Conservation (phyloP, 2,797 vertebrate species). For the Hemibagrus guttatus region DNA sequence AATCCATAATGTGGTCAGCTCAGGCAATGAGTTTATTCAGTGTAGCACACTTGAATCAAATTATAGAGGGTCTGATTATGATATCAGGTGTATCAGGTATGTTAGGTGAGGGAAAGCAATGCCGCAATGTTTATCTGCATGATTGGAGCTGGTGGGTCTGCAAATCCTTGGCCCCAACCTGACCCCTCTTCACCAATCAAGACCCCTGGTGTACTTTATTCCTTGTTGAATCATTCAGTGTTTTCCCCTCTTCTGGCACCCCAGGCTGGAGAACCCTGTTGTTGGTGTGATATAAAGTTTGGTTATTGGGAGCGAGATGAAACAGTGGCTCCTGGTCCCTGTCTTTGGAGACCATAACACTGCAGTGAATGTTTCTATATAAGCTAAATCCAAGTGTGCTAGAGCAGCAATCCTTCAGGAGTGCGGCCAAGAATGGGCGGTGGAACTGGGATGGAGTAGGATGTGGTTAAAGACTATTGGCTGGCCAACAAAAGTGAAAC, state of each 20-base stretch:
- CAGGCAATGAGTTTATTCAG: neutral
- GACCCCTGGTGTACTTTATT: neutral
- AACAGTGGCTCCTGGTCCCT: neutral
- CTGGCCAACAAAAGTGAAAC: neutral
- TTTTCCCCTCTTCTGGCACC: neutral
- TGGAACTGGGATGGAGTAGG: neutral
- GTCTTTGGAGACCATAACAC: conserved; percentile 6
- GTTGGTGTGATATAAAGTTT: neutral
- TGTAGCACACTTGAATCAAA: too few relatives aligned
- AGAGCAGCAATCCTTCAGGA: neutral
- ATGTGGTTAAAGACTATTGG: neutral
- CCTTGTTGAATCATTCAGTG: neutral
- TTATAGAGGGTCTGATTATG: neutral
- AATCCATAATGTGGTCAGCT: neutral
- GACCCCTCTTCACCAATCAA: neutral
- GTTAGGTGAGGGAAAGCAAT: neutral
- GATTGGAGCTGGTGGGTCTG: neutral
- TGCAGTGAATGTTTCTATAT: neutral
- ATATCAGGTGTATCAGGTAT: neutral
- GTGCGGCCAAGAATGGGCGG: neutral
- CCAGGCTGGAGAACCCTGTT: neutral
- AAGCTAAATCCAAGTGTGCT: conserved; percentile 36
- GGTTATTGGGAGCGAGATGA: neutral
- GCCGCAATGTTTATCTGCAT: neutral
- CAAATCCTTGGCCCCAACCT: neutral